These are phyloP conservation scores for Pyrochroa serraticornis DNA, from an alignment of 2,888 invertebrate species.

Conservation along the genomic window DNA sequence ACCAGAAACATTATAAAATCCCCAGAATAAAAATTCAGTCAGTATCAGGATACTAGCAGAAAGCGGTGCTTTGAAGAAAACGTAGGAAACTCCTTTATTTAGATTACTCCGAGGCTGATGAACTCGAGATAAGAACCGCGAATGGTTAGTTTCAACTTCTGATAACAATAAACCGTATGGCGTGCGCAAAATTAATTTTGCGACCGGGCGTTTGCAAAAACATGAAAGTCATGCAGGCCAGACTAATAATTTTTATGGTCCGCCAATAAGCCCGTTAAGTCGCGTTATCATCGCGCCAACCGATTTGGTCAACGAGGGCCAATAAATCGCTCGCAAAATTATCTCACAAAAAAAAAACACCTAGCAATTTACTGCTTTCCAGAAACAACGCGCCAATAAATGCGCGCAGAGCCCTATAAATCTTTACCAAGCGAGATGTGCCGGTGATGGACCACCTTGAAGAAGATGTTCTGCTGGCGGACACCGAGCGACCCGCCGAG, in stretches of 20 bases:
- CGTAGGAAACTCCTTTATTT: conserved; percentile 6
- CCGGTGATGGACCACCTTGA: conserved; percentile 49
- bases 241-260: not conserved
- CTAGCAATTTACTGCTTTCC: conserved; percentile 6
- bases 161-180: not conserved
- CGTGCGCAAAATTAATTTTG: not conserved
- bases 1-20: no score
- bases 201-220: not conserved
- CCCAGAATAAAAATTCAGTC: no score
- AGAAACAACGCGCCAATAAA: conserved; percentile 13
- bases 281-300: no score
- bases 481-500: conserved; percentile 51
- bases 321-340: not conserved
- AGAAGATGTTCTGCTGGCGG: conserved; percentile 49
- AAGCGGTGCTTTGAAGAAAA: no score
- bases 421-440: conserved; percentile 32
- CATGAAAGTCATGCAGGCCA: not conserved
- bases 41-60: no score
- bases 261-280: no score
- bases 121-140: conserved; percentile 16
- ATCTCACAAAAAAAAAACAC: not conserved
- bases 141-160: not conserved
- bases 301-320: no score
- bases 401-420: conserved; percentile 27
- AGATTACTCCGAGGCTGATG: conserved; percentile 19